Evolutionary conservation across 2,113 vertebrate genomes (phyloP).

Genomic region (Poecilia latipinna): DNA sequence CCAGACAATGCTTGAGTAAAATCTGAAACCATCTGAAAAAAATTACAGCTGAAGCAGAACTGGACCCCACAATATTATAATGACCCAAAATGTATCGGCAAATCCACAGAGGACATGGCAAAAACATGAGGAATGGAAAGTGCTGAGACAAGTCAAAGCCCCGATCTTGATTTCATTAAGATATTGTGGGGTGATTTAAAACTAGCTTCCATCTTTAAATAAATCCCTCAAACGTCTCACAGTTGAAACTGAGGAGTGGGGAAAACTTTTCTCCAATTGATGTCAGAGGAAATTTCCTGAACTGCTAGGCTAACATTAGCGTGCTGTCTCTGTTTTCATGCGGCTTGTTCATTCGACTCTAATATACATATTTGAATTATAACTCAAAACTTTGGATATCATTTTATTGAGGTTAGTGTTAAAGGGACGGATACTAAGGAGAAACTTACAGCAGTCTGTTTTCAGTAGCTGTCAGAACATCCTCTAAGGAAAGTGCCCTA

Average conservation of each 20-base stretch:
- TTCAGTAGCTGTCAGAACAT: background rate
- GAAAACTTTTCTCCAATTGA: background rate
- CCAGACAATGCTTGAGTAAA: too few relatives aligned
- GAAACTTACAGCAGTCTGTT: background rate
- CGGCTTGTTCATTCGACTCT: background rate
- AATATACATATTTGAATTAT: too few relatives aligned
- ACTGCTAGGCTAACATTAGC: background rate
- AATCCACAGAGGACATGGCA: background rate
- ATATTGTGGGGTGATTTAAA: background rate
- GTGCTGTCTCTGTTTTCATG: background rate
- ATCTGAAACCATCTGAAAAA: too few relatives aligned
- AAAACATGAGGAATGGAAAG: background rate
- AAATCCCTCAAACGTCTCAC: background rate
- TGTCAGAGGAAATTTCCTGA: background rate
- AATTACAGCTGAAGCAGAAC: too few relatives aligned
- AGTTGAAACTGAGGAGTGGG: background rate
- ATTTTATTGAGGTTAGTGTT: background rate
- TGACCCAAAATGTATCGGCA: background rate
- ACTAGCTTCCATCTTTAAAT: background rate
- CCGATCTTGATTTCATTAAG: background rate
- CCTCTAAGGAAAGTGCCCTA: background rate
- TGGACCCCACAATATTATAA: too few relatives aligned
- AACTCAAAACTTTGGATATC: background rate
- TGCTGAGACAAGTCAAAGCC: background rate
- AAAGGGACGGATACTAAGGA: background rate